A percentile compares a stretch with the other conserved stretches of the same genome.
Evolutionary conservation across 1,140 invertebrate genomes (phyloP).

Genomic region (Drosophila setifemur): DNA sequence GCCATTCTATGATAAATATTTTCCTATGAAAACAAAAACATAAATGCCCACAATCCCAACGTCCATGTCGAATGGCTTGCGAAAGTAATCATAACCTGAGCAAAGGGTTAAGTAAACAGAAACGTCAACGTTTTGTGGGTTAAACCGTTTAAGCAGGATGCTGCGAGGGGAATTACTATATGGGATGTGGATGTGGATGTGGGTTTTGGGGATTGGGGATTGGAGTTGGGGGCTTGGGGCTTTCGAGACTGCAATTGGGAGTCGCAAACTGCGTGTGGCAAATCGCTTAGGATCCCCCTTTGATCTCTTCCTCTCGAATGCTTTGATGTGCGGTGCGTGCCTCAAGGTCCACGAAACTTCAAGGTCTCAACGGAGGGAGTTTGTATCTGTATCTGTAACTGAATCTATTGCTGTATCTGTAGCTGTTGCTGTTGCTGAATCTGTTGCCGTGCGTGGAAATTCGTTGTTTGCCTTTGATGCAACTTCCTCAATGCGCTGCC

Average conservation of each 20-base stretch:
- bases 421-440: neutral
- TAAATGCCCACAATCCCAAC: neutral
- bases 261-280: slow-evolving; percentile 67
- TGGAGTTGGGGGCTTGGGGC: too few relatives aligned
- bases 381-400: slow-evolving; percentile 16
- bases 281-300: slow-evolving; percentile 46
- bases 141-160: slow-evolving; percentile 74
- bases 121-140: slow-evolving; percentile 59
- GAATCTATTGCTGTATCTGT: neutral
- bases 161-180: neutral
- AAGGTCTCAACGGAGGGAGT: slow-evolving; percentile 55
- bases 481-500: slow-evolving; percentile 77
- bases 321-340: slow-evolving; percentile 52
- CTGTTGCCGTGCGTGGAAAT: slow-evolving; percentile 40
- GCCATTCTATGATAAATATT: slow-evolving; percentile 20
- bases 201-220: too few relatives aligned
- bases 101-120: slow-evolving; percentile 40
- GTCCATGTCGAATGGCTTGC: slow-evolving; percentile 11
- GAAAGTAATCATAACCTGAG: slow-evolving; percentile 29
- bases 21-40: neutral
- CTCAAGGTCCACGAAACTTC: slow-evolving; percentile 76
- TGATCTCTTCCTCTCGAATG: slow-evolving; percentile 54
- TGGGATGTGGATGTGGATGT: neutral
- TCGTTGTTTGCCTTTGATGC: slow-evolving; percentile 73
- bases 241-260: slow-evolving; percentile 59